These are phyloP conservation scores for Ciconia maguari DNA, from an alignment of 2,113 vertebrate genomes.

Conservation along the genomic window DNA sequence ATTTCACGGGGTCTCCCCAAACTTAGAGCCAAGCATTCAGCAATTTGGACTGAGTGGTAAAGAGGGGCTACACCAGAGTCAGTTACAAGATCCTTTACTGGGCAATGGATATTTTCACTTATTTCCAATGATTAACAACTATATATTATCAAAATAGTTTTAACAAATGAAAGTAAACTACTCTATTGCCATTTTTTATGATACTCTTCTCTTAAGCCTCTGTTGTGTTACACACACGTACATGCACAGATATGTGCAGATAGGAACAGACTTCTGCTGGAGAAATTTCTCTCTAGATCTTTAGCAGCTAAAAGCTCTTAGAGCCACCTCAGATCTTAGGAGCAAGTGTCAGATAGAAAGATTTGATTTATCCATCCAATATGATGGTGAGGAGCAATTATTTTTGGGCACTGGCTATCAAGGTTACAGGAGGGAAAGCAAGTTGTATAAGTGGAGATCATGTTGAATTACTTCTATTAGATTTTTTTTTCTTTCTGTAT, in stretches of 20 bases:
- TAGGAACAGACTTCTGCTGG: background rate
- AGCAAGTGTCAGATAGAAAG: background rate
- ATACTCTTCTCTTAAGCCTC: background rate
- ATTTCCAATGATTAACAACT: background rate
- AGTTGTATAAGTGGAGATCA: background rate
- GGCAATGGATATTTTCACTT: background rate
- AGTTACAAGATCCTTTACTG: background rate
- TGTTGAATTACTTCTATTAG: background rate
- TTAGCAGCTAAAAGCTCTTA: background rate
- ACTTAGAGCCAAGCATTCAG: background rate
- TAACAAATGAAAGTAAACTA: background rate
- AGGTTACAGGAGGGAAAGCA: background rate
- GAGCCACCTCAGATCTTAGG: background rate
- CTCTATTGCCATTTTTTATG: background rate
- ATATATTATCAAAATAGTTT: too few relatives aligned
- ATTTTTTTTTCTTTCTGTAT: background rate
- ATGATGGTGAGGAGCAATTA: background rate
- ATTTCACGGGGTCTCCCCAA: background rate
- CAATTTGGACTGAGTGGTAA: background rate
- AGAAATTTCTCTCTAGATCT: background rate
- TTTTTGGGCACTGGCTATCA: background rate
- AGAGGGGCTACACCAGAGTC: rapidly evolving
- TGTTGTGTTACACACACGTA: background rate
- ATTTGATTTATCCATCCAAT: background rate
- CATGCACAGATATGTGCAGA: rapidly evolving